Conservation (phyloP, 2,888 invertebrate species). For the Scaptomyza cyrtandrae region DNA sequence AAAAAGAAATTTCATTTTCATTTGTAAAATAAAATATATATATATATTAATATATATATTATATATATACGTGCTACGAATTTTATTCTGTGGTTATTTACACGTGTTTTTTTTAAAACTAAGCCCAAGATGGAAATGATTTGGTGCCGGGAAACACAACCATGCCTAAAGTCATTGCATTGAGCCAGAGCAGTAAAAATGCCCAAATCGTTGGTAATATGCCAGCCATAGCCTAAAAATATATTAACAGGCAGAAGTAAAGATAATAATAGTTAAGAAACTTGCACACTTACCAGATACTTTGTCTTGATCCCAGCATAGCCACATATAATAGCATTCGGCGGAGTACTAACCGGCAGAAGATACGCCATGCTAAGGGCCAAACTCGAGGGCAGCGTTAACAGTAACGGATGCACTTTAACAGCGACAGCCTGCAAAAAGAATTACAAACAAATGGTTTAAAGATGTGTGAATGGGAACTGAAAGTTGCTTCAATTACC, state of each 20-base stretch:
- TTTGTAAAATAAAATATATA: too few relatives aligned
- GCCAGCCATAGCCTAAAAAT: slow-evolving; percentile 48
- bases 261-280: background rate
- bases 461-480: background rate
- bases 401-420: slow-evolving; percentile 91
- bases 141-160: slow-evolving; percentile 49
- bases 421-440: slow-evolving; percentile 87
- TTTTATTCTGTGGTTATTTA: too few relatives aligned
- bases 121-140: slow-evolving; percentile 48
- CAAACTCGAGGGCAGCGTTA: slow-evolving; percentile 94
- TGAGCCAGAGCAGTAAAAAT: slow-evolving; percentile 18
- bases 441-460: background rate
- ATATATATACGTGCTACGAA: too few relatives aligned
- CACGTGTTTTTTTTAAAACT: too few relatives aligned
- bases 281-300: slow-evolving; percentile 87
- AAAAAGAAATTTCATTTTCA: background rate
- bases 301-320: slow-evolving; percentile 90
- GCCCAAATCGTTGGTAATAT: slow-evolving; percentile 54
- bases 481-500: slow-evolving; percentile 79
- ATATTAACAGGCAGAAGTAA: background rate
- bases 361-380: slow-evolving; percentile 95
- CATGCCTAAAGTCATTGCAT: slow-evolving; percentile 39
- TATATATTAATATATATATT: too few relatives aligned
- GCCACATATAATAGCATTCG: slow-evolving; percentile 95
- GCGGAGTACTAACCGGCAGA: slow-evolving; percentile 96